Percentiles rank a stretch among this genome's conserved stretches.
Conservation (phyloP, 2,888 invertebrate species). For the Yponomeuta sedellus region DNA sequence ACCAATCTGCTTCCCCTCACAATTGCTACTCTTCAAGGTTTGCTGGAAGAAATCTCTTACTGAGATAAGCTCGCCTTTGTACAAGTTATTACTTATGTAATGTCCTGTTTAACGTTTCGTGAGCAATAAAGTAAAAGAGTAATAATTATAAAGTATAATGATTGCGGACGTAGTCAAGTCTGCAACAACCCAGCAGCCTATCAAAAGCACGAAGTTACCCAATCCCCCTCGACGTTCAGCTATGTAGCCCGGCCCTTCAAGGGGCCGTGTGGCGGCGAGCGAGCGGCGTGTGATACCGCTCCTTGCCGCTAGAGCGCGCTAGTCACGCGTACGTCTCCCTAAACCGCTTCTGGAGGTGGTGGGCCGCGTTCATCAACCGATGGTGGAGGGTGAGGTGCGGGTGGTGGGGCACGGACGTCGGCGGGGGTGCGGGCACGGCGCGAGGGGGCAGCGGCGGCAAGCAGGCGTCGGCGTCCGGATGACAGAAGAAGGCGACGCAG, state of each 20-base stretch:
- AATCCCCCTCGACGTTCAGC: no score
- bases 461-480: conserved; percentile 78
- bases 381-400: conserved; percentile 61
- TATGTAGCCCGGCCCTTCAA: conserved; percentile 22
- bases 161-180: background rate
- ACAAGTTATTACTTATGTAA: no score
- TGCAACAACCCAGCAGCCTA: background rate
- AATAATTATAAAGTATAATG: background rate
- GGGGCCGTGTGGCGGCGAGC: conserved; percentile 37
- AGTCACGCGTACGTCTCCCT: conserved; percentile 81
- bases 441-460: conserved; percentile 70
- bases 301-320: conserved; percentile 35
- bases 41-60: no score
- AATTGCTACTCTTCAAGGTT: no score
- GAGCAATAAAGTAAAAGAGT: no score
- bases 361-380: conserved; percentile 82
- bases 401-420: conserved; percentile 56
- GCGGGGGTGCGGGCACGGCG: conserved; percentile 54
- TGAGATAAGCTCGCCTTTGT: no score
- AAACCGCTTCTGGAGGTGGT: conserved; percentile 82
- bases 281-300: conserved; percentile 32
- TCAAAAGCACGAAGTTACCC: background rate
- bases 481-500: conserved; percentile 86
- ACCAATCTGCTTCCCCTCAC: background rate
- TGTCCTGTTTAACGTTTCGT: no score